Evolutionary conservation across 2,797 vertebrate species (phyloP).

Genomic region (Melopsittacus undulatus): DNA sequence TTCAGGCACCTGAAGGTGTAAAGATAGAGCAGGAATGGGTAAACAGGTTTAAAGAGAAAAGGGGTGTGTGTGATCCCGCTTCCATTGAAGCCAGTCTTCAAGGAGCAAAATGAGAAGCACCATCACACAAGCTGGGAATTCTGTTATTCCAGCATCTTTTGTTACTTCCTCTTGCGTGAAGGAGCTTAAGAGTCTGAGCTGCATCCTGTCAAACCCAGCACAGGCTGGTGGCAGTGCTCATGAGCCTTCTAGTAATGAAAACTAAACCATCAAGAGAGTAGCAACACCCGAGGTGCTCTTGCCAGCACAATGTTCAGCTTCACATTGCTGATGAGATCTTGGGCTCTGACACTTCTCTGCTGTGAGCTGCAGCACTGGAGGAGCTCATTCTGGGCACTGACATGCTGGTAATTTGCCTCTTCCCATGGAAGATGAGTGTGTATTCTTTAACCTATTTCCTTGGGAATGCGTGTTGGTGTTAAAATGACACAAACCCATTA

Average conservation of each 20-base stretch:
- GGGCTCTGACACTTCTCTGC: neutral
- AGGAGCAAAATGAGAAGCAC: neutral
- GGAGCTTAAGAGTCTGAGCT: neutral
- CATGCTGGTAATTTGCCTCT: neutral
- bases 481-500: neutral
- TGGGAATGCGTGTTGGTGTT: neutral
- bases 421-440: neutral
- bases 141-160: neutral
- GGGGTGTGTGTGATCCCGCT: neutral
- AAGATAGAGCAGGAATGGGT: neutral
- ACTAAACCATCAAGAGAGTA: neutral
- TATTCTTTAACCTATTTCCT: rapidly evolving
- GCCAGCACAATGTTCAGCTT: neutral
- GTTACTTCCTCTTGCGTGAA: neutral
- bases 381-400: neutral
- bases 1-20: neutral
- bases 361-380: neutral
- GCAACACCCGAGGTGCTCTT: neutral
- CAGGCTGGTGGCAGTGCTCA: neutral
- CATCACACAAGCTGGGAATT: neutral
- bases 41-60: neutral
- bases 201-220: rapidly evolving
- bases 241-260: neutral
- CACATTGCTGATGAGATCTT: neutral
- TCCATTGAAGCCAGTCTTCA: neutral